These are phyloP conservation scores for Lucifuga dentata DNA, from an alignment of 2,113 vertebrate species.

Conservation along the genomic window DNA sequence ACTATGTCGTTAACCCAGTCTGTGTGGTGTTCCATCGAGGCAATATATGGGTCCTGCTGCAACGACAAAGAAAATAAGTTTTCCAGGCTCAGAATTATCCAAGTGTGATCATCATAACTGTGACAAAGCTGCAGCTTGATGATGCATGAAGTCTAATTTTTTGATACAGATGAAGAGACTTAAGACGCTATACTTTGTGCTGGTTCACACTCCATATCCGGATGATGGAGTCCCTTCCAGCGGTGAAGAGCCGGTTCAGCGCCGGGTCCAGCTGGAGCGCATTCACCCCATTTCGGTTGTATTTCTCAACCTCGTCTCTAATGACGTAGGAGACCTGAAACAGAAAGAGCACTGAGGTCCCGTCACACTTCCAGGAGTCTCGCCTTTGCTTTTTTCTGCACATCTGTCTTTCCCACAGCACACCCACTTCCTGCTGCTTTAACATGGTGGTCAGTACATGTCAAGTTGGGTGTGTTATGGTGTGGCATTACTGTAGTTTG, in stretches of 20 bases:
- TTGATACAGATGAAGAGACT: not conserved
- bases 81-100: no score
- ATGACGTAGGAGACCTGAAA: conserved; percentile 97
- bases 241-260: conserved; percentile 95
- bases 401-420: no score
- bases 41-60: conserved; percentile 98
- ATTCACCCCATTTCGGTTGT: conserved; percentile 97
- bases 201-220: conserved; percentile 99
- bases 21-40: conserved; percentile 99
- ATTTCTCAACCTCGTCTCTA: conserved; percentile 98
- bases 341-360: conserved; percentile 8
- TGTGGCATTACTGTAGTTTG: no score
- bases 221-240: conserved; percentile 97
- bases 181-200: conserved; percentile 89
- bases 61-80: conserved; percentile 25
- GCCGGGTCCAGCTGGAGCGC: conserved; percentile 96
- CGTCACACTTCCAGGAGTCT: no score
- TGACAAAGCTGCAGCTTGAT: not conserved
- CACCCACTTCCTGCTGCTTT: no score
- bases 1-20: conserved; percentile 99
- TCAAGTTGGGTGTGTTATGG: no score
- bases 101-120: no score
- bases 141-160: not conserved
- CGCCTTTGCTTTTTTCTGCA: no score
- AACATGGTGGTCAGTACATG: no score